These are phyloP conservation scores for Heterochromis multidens DNA, from an alignment of 2,113 vertebrate species.

Conservation along the genomic window DNA sequence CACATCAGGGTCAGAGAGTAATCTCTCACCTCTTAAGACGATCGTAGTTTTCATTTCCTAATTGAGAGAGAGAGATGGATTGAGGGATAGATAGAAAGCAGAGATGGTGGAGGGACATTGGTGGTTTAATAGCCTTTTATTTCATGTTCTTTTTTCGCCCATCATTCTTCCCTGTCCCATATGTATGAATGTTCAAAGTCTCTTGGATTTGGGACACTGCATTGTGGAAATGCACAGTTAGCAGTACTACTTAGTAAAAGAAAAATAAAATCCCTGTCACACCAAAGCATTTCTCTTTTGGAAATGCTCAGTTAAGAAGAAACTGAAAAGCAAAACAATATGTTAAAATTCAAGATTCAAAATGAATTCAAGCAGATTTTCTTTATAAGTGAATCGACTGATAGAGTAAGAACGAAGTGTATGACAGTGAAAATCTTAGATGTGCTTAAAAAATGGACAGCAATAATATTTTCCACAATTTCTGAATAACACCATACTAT, in stretches of 20 bases:
- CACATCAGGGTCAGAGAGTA: slow-evolving; percentile 41
- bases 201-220: slow-evolving; percentile 39
- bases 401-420: no score
- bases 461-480: background rate
- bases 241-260: slow-evolving; percentile 39
- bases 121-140: slow-evolving; percentile 41
- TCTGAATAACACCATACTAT: background rate
- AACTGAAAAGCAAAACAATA: background rate
- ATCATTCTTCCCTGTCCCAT: background rate
- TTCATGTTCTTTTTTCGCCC: background rate
- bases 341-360: no score
- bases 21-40: slow-evolving; percentile 44
- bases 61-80: slow-evolving; percentile 53
- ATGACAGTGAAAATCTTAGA: background rate
- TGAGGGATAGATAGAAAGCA: slow-evolving; percentile 14
- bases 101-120: slow-evolving; percentile 6
- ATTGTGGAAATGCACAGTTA: slow-evolving; percentile 36
- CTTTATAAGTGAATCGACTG: background rate
- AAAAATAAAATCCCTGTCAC: slow-evolving; percentile 30
- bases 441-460: background rate
- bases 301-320: background rate
- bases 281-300: slow-evolving; percentile 4
- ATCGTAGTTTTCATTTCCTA: slow-evolving; percentile 65
- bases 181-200: slow-evolving; percentile 40
- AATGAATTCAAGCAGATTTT: background rate